Conservation (phyloP, 2,113 vertebrate genomes). For the Gymnorhina tibicen region DNA sequence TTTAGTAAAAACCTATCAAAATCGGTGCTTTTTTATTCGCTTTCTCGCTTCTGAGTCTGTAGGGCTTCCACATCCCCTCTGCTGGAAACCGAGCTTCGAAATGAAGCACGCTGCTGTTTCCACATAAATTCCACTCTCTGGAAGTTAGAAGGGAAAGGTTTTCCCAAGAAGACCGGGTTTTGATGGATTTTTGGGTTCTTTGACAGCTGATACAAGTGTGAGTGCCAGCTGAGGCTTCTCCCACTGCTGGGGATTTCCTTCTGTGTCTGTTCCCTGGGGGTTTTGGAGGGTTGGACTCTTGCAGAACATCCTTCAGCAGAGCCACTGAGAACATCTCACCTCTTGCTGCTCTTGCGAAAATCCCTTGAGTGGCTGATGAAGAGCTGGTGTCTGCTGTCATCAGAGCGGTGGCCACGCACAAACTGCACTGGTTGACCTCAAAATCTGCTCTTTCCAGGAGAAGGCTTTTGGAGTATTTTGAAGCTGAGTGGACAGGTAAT, state of each 20-base stretch:
- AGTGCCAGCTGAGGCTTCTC: background rate
- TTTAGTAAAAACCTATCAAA: background rate
- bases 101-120: background rate
- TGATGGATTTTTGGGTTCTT: background rate
- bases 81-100: background rate
- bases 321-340: fast-evolving
- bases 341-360: background rate
- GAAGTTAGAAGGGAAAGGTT: background rate
- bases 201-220: background rate
- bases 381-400: background rate
- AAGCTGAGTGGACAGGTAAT: background rate
- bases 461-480: background rate
- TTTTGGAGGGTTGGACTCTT: background rate
- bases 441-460: background rate
- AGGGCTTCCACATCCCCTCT: background rate
- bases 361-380: background rate
- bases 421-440: background rate
- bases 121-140: background rate
- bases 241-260: background rate
- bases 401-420: background rate
- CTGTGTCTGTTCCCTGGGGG: background rate
- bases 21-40: background rate
- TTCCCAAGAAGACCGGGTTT: background rate
- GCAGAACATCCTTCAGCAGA: background rate
- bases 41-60: background rate